Conservation (phyloP, 2,888 invertebrate genomes). For the Dione vanillae region DNA sequence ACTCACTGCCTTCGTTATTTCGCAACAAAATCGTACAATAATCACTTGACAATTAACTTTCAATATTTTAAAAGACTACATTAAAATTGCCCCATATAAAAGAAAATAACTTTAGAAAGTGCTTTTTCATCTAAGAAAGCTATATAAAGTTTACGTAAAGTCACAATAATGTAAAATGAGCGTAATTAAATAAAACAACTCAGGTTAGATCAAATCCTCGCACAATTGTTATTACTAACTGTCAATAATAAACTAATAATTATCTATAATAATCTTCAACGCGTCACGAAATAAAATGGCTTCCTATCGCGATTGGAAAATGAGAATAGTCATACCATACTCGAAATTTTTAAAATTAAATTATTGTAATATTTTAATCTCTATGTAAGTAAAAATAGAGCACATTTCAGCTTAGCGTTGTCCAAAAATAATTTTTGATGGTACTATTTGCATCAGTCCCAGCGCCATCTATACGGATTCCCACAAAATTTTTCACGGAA, state of each 20-base stretch:
- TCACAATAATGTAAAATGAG: slow-evolving; percentile 1
- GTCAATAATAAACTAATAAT: slow-evolving; percentile 44
- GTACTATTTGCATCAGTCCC: slow-evolving; percentile 63
- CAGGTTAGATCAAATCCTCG: slow-evolving; percentile 38
- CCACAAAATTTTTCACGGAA: slow-evolving; percentile 80
- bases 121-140: slow-evolving; percentile 9
- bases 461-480: slow-evolving; percentile 81
- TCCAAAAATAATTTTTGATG: slow-evolving; percentile 69
- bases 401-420: slow-evolving; percentile 9
- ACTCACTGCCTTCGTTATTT: too few relatives aligned
- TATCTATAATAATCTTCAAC: slow-evolving; percentile 47
- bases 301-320: slow-evolving; percentile 48
- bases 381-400: slow-evolving; percentile 42
- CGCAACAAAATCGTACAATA: slow-evolving; percentile 1
- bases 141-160: slow-evolving; percentile 15
- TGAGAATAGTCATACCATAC: slow-evolving; percentile 44
- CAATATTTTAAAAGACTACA: not conserved
- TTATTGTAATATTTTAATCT: slow-evolving; percentile 48
- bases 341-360: slow-evolving; percentile 43
- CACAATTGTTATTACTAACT: slow-evolving; percentile 42
- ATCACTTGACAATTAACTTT: not conserved
- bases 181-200: slow-evolving; percentile 15
- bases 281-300: slow-evolving; percentile 48
- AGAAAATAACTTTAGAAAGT: slow-evolving; percentile 10
- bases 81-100: not conserved